Percentiles rank a stretch among this genome's conserved stretches.
phyloP scores from a whole-genome alignment of 2,888 invertebrate species.

The Gandaritis pyraliata region DNA sequence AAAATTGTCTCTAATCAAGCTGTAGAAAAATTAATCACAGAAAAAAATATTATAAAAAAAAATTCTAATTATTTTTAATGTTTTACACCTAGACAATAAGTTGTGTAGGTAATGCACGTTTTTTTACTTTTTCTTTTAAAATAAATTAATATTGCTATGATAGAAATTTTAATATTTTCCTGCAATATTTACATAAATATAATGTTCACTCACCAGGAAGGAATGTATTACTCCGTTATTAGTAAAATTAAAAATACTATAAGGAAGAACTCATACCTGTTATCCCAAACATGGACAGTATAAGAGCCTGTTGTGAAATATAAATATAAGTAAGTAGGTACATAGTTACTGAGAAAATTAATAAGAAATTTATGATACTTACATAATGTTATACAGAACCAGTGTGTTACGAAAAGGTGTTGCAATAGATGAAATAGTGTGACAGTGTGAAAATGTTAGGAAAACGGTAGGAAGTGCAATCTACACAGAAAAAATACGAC shows the following conservation, averaged over 20 bases:
- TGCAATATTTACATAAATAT: constrained; percentile 5
- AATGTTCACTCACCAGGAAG: constrained; percentile 34
- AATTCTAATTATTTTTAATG: too few relatives aligned
- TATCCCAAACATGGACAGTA: constrained; percentile 36
- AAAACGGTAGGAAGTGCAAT: constrained; percentile 68
- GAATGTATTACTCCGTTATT: constrained; percentile 10
- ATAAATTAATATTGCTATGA: too few relatives aligned
- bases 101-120: too few relatives aligned
- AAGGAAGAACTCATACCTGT: constrained; percentile 39
- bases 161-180: too few relatives aligned
- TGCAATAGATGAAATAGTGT: constrained; percentile 54
- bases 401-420: constrained; percentile 58
- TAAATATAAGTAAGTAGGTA: constrained; percentile 5
- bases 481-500: constrained; percentile 69
- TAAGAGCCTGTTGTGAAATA: constrained; percentile 23
- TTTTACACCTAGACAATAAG: too few relatives aligned
- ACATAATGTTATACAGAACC: constrained; percentile 8
- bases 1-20: constrained; percentile 32
- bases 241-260: constrained; percentile 10
- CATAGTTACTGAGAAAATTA: constrained; percentile 21
- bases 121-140: too few relatives aligned
- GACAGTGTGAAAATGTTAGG: constrained; percentile 65
- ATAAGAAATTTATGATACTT: constrained; percentile 15
- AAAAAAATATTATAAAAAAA: not conserved
- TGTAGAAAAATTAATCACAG: not conserved